phyloP scores from a whole-genome alignment of 1,140 invertebrate genomes.

The Rhysida immarginata region DNA sequence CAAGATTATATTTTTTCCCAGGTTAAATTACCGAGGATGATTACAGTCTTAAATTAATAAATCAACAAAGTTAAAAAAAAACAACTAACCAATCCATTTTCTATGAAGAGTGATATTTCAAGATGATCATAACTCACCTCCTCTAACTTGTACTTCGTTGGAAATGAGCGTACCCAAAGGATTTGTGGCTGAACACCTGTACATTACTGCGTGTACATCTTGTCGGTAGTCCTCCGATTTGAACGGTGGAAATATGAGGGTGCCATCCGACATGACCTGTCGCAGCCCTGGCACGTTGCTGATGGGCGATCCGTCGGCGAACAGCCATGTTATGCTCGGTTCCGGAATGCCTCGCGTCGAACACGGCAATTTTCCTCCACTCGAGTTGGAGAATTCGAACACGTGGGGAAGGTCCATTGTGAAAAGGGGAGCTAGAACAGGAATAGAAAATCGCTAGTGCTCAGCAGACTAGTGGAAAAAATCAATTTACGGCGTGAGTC shows the following conservation, averaged over 20 bases:
- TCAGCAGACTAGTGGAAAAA: too few species aligned
- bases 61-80: too few species aligned
- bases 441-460: too few species aligned
- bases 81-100: too few species aligned
- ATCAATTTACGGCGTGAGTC: too few species aligned
- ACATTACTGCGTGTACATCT: neutral
- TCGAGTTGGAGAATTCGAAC: slow-evolving; percentile 85
- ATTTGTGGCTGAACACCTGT: neutral
- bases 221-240: neutral
- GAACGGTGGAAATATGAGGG: neutral
- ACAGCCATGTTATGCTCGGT: slow-evolving; percentile 83
- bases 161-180: neutral
- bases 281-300: neutral
- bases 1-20: too few species aligned
- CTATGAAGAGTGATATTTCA: too few species aligned
- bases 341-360: slow-evolving; percentile 74
- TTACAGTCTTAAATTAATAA: too few species aligned
- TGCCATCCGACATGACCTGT: neutral
- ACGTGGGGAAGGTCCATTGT: slow-evolving; percentile 81
- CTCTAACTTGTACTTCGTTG: neutral
- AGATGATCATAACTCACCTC: too few species aligned
- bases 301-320: slow-evolving; percentile 38
- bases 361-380: slow-evolving; percentile 80
- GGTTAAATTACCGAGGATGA: too few species aligned
- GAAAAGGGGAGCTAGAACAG: too few species aligned